phyloP scores from a whole-genome alignment of 2,797 vertebrate genomes.

The Eupleurogrammus muticus region DNA sequence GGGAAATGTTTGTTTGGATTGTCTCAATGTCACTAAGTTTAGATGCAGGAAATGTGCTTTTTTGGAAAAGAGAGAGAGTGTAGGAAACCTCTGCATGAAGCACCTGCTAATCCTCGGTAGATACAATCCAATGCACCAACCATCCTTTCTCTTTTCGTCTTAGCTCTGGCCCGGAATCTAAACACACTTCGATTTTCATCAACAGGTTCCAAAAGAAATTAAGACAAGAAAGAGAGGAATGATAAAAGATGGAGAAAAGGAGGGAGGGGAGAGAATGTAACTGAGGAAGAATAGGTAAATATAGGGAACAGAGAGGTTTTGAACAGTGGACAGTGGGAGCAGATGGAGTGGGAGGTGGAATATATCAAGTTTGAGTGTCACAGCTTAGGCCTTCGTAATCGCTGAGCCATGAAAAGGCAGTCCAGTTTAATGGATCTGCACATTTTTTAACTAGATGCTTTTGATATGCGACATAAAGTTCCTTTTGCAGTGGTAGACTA shows the following conservation, averaged over 20 bases:
- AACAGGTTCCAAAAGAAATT: conserved; percentile 68
- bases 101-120: conserved; percentile 47
- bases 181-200: conserved; percentile 70
- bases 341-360: conserved; percentile 61
- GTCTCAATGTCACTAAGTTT: conserved; percentile 22
- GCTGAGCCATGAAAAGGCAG: conserved; percentile 62
- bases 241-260: conserved; percentile 24
- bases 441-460: conserved; percentile 39
- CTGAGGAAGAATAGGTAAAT: conserved; percentile 41
- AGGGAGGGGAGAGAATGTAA: conserved; percentile 27
- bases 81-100: conserved; percentile 46
- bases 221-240: conserved; percentile 28
- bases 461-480: conserved; percentile 28
- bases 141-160: conserved; percentile 51
- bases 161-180: conserved; percentile 60
- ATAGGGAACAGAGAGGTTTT: conserved; percentile 55
- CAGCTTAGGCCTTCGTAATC: conserved; percentile 53
- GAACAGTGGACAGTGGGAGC: conserved; percentile 59
- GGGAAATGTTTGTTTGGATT: conserved; percentile 20
- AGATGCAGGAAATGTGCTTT: neutral
- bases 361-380: conserved; percentile 64
- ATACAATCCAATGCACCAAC: conserved; percentile 40
- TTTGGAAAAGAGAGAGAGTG: conserved; percentile 7
- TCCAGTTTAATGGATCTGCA: conserved; percentile 52
- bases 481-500: conserved; percentile 3